phyloP scores from a whole-genome alignment of 1,140 invertebrate species.

The Diuraphis noxia region DNA sequence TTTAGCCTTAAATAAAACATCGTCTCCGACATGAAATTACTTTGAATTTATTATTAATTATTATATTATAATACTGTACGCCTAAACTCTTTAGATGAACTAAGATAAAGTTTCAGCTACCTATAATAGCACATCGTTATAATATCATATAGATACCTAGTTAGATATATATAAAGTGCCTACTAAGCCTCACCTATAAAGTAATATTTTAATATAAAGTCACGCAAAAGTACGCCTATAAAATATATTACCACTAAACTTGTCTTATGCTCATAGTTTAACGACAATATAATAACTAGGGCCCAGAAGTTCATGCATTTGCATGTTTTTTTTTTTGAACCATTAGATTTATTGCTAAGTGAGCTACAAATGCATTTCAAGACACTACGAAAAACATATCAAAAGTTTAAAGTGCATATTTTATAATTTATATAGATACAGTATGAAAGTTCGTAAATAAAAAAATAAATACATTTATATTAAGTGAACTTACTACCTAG shows the following conservation, averaged over 20 bases:
- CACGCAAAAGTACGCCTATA: neutral
- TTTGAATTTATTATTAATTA: constrained; percentile 13
- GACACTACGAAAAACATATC: no score
- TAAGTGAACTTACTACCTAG: no score
- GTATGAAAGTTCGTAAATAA: no score
- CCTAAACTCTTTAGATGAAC: neutral
- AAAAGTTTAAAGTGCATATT: no score
- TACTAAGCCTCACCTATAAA: no score
- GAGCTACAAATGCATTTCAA: no score
- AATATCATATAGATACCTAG: neutral
- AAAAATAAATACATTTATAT: no score
- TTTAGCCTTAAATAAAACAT: neutral
- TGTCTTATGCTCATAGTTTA: neutral
- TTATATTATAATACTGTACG: neutral
- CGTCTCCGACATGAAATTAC: neutral
- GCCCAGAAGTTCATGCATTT: no score
- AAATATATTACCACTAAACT: neutral
- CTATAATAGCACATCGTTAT: neutral
- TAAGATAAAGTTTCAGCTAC: neutral
- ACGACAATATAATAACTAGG: neutral
- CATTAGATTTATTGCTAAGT: no score
- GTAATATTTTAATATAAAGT: neutral
- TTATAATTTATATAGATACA: no score
- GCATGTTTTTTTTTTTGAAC: no score
- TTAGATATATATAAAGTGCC: no score